A percentile compares a stretch with the other conserved stretches of the same genome.
These are phyloP conservation scores for Oncopodura yosiiana DNA, from an alignment of 1,140 invertebrate genomes.

Conservation along the genomic window DNA sequence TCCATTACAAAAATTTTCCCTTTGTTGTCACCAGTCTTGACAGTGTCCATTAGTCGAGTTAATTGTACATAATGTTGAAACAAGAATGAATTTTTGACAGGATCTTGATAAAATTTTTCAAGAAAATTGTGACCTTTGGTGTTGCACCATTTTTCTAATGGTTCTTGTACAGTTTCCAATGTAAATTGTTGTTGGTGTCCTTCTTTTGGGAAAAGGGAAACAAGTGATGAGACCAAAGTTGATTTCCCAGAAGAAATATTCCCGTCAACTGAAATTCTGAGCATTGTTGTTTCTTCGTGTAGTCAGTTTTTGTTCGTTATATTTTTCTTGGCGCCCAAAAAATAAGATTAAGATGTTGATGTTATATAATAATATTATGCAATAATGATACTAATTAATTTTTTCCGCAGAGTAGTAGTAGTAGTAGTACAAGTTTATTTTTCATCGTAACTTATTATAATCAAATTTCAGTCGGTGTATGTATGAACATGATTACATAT, in stretches of 20 bases:
- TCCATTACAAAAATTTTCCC: conserved; percentile 46
- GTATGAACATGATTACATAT: no score
- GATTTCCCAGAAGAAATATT: conserved; percentile 47
- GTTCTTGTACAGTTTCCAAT: conserved; percentile 37
- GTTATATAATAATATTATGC: no score
- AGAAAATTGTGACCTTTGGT: conserved; percentile 47
- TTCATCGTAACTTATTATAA: no score
- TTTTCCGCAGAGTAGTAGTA: no score
- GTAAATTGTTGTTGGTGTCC: background rate
- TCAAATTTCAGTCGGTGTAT: no score
- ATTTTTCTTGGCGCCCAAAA: no score
- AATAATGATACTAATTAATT: no score
- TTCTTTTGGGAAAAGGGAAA: conserved; percentile 2
- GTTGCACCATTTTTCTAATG: conserved; percentile 45
- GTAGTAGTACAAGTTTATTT: no score
- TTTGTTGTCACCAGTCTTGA: background rate
- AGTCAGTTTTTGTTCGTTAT: no score
- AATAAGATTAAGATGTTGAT: no score
- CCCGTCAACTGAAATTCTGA: conserved; percentile 42
- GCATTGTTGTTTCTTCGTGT: no score
- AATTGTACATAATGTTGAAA: conserved; percentile 51
- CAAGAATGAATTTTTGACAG: conserved; percentile 44
- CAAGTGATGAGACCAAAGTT: conserved; percentile 38
- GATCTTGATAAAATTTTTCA: conserved; percentile 46
- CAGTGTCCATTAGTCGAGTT: conserved; percentile 42